These are phyloP conservation scores for Diadophis punctatus DNA, from an alignment of 2,113 vertebrate genomes.

Conservation along the genomic window DNA sequence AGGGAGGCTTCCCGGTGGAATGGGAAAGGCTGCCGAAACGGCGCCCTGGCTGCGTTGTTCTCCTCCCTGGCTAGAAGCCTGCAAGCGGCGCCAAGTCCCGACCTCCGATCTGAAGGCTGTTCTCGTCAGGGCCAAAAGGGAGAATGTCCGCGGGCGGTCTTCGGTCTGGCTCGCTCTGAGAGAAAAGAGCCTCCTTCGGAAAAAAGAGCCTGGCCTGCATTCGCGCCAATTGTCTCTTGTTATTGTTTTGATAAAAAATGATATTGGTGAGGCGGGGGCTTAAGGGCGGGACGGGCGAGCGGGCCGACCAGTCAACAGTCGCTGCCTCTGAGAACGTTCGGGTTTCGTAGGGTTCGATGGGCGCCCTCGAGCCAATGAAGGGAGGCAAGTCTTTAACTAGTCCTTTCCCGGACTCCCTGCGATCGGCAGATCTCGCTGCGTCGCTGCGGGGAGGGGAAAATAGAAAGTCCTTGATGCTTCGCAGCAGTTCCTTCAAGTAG, in stretches of 20 bases:
- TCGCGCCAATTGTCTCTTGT: not conserved
- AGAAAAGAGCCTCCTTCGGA: not conserved
- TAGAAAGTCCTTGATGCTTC: not conserved
- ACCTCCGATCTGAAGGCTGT: not conserved
- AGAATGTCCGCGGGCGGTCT: not conserved
- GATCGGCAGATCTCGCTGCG: not conserved
- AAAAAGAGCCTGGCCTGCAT: not conserved
- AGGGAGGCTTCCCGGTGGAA: too few relatives aligned
- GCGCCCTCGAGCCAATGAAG: slow-evolving; percentile 7
- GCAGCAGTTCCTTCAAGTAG: too few relatives aligned
- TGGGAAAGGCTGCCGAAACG: not conserved
- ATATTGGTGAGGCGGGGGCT: not conserved
- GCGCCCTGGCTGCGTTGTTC: not conserved
- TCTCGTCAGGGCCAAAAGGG: too few relatives aligned
- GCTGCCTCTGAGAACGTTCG: not conserved
- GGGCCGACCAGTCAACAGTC: not conserved
- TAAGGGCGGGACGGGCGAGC: not conserved
- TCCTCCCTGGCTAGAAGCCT: not conserved
- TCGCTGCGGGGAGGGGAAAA: not conserved
- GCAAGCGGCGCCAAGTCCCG: not conserved
- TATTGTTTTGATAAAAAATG: not conserved
- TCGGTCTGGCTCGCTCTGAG: not conserved
- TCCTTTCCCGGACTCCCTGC: not conserved
- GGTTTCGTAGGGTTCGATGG: not conserved
- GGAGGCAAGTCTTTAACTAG: slow-evolving; percentile 24